phyloP scores from a whole-genome alignment of 2,797 vertebrate species.

The Somateria mollissima region DNA sequence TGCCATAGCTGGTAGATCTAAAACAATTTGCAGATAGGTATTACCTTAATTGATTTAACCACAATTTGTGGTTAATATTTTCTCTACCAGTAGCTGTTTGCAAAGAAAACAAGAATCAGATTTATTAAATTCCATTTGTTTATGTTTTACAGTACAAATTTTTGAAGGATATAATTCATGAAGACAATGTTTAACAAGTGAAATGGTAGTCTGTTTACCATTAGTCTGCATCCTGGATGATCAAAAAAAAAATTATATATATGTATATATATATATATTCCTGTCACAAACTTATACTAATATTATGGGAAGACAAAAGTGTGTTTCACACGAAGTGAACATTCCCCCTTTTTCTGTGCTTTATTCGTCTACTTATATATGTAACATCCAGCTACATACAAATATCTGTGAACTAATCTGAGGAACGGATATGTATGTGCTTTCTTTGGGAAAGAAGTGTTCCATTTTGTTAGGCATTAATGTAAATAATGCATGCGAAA shows the following conservation, averaged over 20 bases:
- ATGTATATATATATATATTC: too few species aligned
- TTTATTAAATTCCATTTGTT: not conserved
- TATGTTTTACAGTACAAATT: not conserved
- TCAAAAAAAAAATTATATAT: not conserved
- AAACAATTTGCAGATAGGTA: not conserved
- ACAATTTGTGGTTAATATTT: not conserved
- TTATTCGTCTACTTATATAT: accelerated
- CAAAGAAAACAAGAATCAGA: not conserved
- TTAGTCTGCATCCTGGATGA: not conserved
- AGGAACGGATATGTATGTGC: not conserved
- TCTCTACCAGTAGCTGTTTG: not conserved
- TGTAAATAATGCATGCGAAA: slow-evolving; percentile 30
- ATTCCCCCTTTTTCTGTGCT: not conserved
- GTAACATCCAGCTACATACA: not conserved
- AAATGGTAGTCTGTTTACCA: not conserved
- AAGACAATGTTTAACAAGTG: not conserved
- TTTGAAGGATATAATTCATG: not conserved
- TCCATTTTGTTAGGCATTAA: not conserved
- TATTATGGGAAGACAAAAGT: not conserved
- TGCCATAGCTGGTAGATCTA: not conserved
- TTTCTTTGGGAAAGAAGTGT: not conserved
- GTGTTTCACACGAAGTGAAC: not conserved
- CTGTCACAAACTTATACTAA: not conserved
- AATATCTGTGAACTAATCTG: not conserved
- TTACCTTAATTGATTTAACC: not conserved